Evolutionary conservation across 2,797 vertebrate species (phyloP), one percentile per base, ranked within the genome.

Genomic region (Pangasius sanitwongsei): DNA sequence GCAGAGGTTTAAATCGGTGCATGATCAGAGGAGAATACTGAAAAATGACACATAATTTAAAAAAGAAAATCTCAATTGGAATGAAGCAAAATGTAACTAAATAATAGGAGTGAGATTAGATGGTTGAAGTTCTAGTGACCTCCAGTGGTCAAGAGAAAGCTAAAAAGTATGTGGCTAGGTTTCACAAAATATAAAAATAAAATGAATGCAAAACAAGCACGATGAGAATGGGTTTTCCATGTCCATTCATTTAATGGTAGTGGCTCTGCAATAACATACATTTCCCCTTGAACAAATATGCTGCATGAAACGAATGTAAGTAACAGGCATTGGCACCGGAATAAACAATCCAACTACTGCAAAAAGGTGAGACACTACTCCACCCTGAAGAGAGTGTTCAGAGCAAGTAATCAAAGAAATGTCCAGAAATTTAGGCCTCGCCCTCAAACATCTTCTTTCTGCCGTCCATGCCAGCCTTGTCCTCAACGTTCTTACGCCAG

Each of bases 401-500:
- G 44, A 78, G 74, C 75, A 89, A 72, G 11, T 48, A 87, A 85
- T 84, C 23, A 87, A 84, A 74, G n/a, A 86, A 90, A 88, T 85
- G 86, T 89, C 84, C 37, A 72, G 70, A 53, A 88, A 89, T 86
- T 91, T 92, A 92, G 59, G 87, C 70, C 41, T 91, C 91, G 85
- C 89, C 91, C 94, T 98, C 97, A 0, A 98, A 98, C 97, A 97
- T 97, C 96, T 97, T 98, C 96, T 97, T 98, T 80, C 97, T 96
- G 93, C 97, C 97, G 88, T 96, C 97, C 97, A 97, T 98, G 93
- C 97, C 97, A 0, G 97, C 96, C 94, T 97, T 97, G 94, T 97
- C 97, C 91, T 98, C 97, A n/a, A 98, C 95, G 93, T 97, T 98
- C 96, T 97, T 97, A 92, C 97, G 96, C 97, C 97, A 98, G 94